Conservation (phyloP, 2,888 invertebrate species). For the Tenthredo notha region DNA sequence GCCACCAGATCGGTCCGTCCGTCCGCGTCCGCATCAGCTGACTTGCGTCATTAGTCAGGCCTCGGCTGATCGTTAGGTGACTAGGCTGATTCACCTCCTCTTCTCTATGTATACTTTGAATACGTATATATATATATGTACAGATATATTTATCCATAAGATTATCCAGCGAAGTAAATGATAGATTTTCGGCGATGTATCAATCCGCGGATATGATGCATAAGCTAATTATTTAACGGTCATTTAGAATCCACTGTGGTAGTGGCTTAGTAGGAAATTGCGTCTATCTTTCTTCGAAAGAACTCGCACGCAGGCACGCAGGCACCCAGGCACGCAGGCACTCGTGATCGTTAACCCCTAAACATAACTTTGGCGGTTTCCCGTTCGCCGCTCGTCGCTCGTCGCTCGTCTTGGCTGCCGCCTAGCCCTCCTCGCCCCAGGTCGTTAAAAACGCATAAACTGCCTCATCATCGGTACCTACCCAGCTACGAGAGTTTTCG, state of each 20-base stretch:
- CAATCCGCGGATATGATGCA: neutral
- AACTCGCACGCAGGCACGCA: constrained; percentile 9
- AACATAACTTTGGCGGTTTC: constrained; percentile 53
- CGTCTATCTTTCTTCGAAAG: neutral
- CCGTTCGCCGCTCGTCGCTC: constrained; percentile 43
- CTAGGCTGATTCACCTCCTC: constrained; percentile 46
- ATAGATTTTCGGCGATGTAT: neutral
- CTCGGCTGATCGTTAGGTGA: constrained; percentile 45
- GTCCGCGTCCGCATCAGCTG: constrained; percentile 46
- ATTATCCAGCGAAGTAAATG: neutral
- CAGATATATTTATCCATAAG: neutral
- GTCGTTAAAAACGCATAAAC: constrained; percentile 56
- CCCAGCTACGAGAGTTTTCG: constrained; percentile 20
- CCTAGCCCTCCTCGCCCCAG: constrained; percentile 38
- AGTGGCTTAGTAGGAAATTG: neutral
- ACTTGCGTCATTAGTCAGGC: constrained; percentile 48
- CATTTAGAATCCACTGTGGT: neutral
- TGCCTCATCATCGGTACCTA: constrained; percentile 54
- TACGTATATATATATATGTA: neutral
- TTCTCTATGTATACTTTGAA: neutral
- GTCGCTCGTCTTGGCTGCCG: constrained; percentile 35
- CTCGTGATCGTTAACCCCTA: constrained; percentile 49
- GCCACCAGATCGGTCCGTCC: constrained; percentile 43
- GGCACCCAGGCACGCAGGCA: constrained; percentile 11
- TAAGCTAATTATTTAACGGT: neutral